Evolutionary conservation across 37 sponge, comb jelly and placozoan species (phyloP).

Genomic region (Beroe ovata): DNA sequence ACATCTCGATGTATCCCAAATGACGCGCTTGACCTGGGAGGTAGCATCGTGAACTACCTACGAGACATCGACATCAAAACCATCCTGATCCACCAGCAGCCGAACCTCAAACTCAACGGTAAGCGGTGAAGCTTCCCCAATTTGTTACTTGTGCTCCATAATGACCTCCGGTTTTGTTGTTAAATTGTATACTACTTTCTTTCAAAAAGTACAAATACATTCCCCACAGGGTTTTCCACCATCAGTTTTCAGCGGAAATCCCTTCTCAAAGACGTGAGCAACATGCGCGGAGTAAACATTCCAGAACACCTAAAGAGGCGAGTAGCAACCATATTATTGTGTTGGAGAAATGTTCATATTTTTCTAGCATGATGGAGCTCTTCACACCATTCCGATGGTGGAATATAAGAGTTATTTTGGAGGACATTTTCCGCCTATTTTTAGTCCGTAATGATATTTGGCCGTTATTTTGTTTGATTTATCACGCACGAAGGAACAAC

Average conservation of each 20-base stretch:
- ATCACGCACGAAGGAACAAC: not conserved
- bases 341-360: too few species aligned
- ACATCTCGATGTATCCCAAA: not conserved
- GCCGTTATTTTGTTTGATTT: not conserved
- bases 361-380: too few species aligned
- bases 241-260: not conserved
- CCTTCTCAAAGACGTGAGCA: not conserved
- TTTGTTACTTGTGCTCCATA: too few species aligned
- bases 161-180: too few species aligned
- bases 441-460: not conserved
- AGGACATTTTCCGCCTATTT: too few species aligned
- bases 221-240: not conserved
- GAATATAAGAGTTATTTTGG: too few species aligned
- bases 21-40: constrained; percentile 4
- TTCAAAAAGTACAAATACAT: too few species aligned
- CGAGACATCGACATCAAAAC: not conserved
- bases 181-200: too few species aligned
- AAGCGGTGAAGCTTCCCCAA: too few species aligned
- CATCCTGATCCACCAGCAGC: not conserved
- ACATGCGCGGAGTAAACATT: constrained; percentile 14
- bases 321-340: too few species aligned
- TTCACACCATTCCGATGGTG: too few species aligned
- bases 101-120: not conserved
- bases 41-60: not conserved
- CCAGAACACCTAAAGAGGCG: constrained; percentile 17